A percentile compares a stretch with the other conserved stretches of the same genome.
Evolutionary conservation across 2,113 vertebrate genomes (phyloP).

Genomic region (Nothocercus julius): DNA sequence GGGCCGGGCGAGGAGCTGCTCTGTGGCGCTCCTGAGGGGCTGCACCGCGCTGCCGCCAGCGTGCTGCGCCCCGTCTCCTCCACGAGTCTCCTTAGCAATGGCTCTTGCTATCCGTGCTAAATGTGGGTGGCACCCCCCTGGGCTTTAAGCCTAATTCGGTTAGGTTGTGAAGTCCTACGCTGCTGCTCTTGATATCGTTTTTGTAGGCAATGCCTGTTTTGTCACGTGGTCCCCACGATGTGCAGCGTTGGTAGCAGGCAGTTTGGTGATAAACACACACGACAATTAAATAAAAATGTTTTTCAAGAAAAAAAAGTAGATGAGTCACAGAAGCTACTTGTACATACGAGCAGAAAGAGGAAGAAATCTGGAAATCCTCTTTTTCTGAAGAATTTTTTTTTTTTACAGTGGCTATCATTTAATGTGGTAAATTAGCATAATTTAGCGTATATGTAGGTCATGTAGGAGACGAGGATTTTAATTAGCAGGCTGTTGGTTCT

Average conservation of each 20-base stretch:
- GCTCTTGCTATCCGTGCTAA: neutral
- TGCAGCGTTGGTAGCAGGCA: neutral
- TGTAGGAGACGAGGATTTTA: neutral
- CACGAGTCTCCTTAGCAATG: neutral
- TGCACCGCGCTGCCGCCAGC: neutral
- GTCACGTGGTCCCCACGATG: neutral
- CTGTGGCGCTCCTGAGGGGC: neutral
- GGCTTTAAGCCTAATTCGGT: neutral
- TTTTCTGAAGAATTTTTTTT: neutral
- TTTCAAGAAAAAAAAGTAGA: neutral
- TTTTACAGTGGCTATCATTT: neutral
- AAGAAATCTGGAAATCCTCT: neutral
- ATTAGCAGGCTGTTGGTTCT: neutral
- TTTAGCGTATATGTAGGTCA: neutral
- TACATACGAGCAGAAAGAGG: neutral
- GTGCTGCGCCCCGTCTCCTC: neutral
- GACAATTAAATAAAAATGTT: neutral
- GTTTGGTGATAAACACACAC: conserved; percentile 1
- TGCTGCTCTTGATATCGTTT: neutral
- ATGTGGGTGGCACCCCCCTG: neutral
- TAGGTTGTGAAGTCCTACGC: neutral
- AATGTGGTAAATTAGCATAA: neutral
- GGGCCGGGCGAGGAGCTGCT: neutral
- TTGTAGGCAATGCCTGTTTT: neutral
- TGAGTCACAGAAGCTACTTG: neutral